Evolutionary conservation across 1,140 invertebrate species (phyloP).

Genomic region (Proctacanthus coquilletti): DNA sequence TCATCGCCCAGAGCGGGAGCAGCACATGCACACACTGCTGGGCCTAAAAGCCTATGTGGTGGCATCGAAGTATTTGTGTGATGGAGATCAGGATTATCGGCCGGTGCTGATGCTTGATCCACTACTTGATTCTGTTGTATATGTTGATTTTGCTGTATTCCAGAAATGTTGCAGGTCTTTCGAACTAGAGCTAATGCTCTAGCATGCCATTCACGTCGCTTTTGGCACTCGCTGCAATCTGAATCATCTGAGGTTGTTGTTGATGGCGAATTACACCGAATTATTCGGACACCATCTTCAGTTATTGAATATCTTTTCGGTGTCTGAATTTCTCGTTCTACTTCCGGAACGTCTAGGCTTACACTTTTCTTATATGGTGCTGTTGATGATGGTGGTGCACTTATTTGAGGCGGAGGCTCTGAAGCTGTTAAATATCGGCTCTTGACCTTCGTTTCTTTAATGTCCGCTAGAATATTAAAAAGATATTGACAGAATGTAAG

Average conservation of each 20-base stretch:
- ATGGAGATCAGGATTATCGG: conserved; percentile 3
- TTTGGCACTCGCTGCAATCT: conserved; percentile 28
- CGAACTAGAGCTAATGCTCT: conserved; percentile 23
- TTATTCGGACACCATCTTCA: conserved; percentile 42
- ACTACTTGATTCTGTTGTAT: too few relatives aligned
- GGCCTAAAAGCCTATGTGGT: conserved; percentile 40
- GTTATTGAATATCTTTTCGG: conserved; percentile 47
- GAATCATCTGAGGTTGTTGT: conserved; percentile 29
- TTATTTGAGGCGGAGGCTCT: conserved; percentile 18
- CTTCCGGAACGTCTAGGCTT: conserved; percentile 49
- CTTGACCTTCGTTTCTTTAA: conserved; percentile 18
- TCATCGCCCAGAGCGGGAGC: conserved; percentile 39
- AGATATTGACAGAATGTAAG: too few relatives aligned
- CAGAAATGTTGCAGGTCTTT: conserved; percentile 24
- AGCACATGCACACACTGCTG: conserved; percentile 47
- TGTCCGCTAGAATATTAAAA: too few relatives aligned
- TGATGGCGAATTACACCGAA: conserved; percentile 26
- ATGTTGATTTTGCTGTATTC: conserved; percentile 27
- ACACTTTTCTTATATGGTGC: conserved; percentile 38
- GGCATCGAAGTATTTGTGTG: conserved; percentile 31
- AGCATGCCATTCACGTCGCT: conserved; percentile 29
- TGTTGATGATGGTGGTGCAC: conserved; percentile 7
- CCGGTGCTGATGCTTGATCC: conserved; percentile 7
- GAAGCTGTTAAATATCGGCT: conserved; percentile 24
- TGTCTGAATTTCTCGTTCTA: conserved; percentile 20